phyloP scores from a whole-genome alignment of 2,113 vertebrate genomes.

The Centropus bengalensis region DNA sequence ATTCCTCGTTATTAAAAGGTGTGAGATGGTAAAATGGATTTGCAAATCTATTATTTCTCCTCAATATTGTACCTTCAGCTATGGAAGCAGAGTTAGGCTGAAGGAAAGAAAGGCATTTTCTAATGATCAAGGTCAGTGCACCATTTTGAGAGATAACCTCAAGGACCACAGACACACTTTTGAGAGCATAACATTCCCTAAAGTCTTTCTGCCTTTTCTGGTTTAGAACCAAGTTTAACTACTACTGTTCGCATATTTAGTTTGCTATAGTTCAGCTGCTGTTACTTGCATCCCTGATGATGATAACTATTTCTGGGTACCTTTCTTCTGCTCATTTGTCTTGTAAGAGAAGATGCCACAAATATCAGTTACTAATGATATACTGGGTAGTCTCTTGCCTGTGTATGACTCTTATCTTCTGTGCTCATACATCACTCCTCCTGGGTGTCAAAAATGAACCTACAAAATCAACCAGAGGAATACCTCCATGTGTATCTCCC shows the following conservation, averaged over 20 bases:
- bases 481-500: neutral
- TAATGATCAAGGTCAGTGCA: neutral
- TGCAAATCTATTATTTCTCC: neutral
- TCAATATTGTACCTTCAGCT: neutral
- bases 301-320: neutral
- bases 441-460: too few relatives aligned
- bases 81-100: neutral
- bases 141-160: neutral
- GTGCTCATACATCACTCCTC: neutral
- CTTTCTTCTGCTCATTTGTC: neutral
- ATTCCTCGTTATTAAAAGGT: neutral
- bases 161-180: neutral
- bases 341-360: neutral
- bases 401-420: neutral
- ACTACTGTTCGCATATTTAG: neutral
- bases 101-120: neutral
- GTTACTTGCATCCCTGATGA: neutral
- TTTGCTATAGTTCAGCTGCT: neutral
- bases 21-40: neutral
- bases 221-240: neutral
- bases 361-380: neutral
- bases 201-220: neutral
- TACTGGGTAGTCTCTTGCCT: neutral
- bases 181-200: neutral
- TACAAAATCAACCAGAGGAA: neutral